phyloP scores from a whole-genome alignment of 1,140 invertebrate genomes.

The Halesus radiatus region DNA sequence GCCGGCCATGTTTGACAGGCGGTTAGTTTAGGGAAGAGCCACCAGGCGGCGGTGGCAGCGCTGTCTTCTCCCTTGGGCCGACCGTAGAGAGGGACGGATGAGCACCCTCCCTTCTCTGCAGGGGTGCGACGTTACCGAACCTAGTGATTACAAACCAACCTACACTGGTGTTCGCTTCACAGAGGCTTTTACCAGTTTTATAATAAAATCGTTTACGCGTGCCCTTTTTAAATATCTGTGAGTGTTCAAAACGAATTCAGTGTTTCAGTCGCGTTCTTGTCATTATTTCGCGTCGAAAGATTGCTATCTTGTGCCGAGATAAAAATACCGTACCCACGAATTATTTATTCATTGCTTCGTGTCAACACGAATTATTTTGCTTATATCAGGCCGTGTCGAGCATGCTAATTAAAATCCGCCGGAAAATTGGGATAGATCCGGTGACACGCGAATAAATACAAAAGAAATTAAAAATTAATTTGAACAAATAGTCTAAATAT shows the following conservation, averaged over 20 bases:
- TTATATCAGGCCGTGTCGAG: neutral
- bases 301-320: conserved; percentile 8
- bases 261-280: neutral
- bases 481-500: neutral
- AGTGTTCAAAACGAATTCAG: neutral
- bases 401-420: neutral
- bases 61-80: conserved; percentile 7
- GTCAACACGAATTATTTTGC: conserved; percentile 42
- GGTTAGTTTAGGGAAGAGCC: conserved; percentile 16
- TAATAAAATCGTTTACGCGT: conserved; percentile 31
- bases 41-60: conserved; percentile 41
- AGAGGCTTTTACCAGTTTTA: conserved; percentile 1
- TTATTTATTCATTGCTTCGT: conserved; percentile 46
- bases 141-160: conserved; percentile 56
- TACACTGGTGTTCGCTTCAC: conserved; percentile 31
- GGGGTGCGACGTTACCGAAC: conserved; percentile 63
- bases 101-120: conserved; percentile 56
- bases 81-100: conserved; percentile 40
- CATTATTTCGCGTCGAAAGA: neutral
- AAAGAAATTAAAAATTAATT: conserved; percentile 5
- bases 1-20: conserved; percentile 47
- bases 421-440: neutral
- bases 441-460: neutral
- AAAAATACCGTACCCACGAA: conserved; percentile 33
- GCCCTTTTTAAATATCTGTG: conserved; percentile 14